phyloP scores from a whole-genome alignment of 23 tunicate species.

The Botrylloides violaceus region DNA sequence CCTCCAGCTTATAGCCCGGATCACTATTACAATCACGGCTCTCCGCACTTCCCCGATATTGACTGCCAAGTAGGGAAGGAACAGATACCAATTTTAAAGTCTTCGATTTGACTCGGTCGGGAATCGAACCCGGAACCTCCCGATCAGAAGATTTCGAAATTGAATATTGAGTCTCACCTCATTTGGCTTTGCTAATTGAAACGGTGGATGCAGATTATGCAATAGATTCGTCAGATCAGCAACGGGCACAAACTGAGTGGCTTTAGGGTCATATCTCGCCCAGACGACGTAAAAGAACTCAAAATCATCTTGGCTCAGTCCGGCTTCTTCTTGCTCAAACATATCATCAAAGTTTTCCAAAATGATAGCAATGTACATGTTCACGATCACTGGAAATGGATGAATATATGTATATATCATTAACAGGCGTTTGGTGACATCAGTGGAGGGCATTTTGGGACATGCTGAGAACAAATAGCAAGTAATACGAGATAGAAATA shows the following conservation, averaged over 20 bases:
- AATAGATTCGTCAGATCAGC: slow-evolving; percentile 64
- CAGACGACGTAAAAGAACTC: slow-evolving; percentile 91
- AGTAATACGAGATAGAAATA: no score
- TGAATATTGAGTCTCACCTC: slow-evolving; percentile 31
- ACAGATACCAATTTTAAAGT: no score
- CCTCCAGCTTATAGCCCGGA: no score
- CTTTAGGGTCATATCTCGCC: slow-evolving; percentile 94
- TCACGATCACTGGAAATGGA: slow-evolving; percentile 71
- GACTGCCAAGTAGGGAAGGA: no score
- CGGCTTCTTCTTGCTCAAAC: slow-evolving; percentile 84
- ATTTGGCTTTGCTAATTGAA: slow-evolving; percentile 79
- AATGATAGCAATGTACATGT: slow-evolving; percentile 97
- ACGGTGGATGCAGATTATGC: slow-evolving; percentile 89
- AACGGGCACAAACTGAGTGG: slow-evolving; percentile 81
- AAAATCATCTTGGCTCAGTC: slow-evolving; percentile 83
- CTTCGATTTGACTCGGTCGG: no score
- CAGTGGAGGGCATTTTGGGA: no score
- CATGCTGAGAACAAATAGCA: no score
- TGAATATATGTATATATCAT: no score
- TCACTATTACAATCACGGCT: no score
- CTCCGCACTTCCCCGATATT: no score
- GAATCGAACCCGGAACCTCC: no score
- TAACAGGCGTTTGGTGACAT: no score
- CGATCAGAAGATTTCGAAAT: background rate
- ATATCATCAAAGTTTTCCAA: slow-evolving; percentile 92